phyloP scores from a whole-genome alignment of 2,797 vertebrate species.

The Pantherophis vulpinus region DNA sequence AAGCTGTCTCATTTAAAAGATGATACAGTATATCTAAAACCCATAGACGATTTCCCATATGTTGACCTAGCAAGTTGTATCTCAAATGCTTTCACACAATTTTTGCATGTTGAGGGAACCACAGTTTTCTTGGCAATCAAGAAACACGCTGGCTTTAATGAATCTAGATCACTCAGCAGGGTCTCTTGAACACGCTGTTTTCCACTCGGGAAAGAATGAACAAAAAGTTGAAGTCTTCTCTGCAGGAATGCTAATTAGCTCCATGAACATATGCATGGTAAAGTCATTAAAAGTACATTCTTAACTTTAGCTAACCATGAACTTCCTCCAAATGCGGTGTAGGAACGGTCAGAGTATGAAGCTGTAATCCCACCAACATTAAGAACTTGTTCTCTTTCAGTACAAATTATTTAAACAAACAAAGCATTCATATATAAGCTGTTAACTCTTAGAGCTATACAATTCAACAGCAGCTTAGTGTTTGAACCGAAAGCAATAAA shows the following conservation, averaged over 20 bases:
- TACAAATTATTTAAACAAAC: constrained; percentile 8
- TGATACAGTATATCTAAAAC: background rate
- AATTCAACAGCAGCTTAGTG: background rate
- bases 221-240: constrained; percentile 39
- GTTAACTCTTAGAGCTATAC: background rate
- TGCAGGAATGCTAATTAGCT: constrained; percentile 58
- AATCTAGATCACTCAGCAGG: constrained; percentile 23
- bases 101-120: background rate
- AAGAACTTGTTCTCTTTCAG: constrained; percentile 1
- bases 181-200: constrained; percentile 55
- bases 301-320: constrained; percentile 35
- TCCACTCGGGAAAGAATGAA: constrained; percentile 35
- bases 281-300: constrained; percentile 26
- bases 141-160: background rate
- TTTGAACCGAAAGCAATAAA: background rate
- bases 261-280: background rate
- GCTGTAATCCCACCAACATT: constrained; percentile 45
- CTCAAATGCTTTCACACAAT: background rate
- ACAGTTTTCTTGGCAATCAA: background rate
- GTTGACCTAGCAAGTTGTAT: background rate
- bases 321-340: background rate
- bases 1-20: background rate
- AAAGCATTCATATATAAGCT: constrained; percentile 40
- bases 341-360: constrained; percentile 28
- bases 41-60: background rate